Base-by-base conservation (phyloP, 2,888 invertebrate genomes). In the Acanthosepion lycidas region DNA sequence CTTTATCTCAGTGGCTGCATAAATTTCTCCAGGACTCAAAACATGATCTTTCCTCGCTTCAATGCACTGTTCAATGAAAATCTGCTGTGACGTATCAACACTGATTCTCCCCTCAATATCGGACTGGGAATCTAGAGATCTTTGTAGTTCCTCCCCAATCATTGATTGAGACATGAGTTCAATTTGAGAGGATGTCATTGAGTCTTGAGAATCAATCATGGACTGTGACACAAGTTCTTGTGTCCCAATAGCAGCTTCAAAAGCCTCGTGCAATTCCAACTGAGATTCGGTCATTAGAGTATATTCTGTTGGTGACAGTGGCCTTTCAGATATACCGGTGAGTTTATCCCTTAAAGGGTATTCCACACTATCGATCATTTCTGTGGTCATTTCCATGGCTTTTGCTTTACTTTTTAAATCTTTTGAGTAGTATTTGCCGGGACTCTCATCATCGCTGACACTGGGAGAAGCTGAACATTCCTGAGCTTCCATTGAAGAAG, bases 21-120 rank as follows among this genome's bases (percentile, higher is more conserved):
- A 49, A 93, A 64, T 91, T 55, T 92, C 55, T 94, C 49, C 92
- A n/a, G 78, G 94, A 28, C 33, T 42, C 33, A 55, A 59, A 18
- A 49, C 91, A 2, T 78, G 78, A 91, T 91, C 42, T 48, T 94
- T 51, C 42, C 28, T 91, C 1, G 92, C 94, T 94, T 96, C 96
- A 64, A 96, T 96, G 91, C 95, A 95, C 94, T 97, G 96, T 95
- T 97, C 97, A 94, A 96, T 96, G 95, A 96, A 97, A 91, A 97
- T 97, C 95, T 97, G 97, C 94, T 97, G 96, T 12, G 97, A 96
- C 28, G 96, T 96, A 94, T 97, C 97, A 64, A 96, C 95, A 53
- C 95, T 96, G 18, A 97, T 95, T 94, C 96, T 95, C 53, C 97
- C 96, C 94, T 96, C 96, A 12, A 96, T 95, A 91, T 97, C 96